Evolutionary conservation across 2,797 vertebrate species (phyloP).

Genomic region (Sarcophilus harrisii): DNA sequence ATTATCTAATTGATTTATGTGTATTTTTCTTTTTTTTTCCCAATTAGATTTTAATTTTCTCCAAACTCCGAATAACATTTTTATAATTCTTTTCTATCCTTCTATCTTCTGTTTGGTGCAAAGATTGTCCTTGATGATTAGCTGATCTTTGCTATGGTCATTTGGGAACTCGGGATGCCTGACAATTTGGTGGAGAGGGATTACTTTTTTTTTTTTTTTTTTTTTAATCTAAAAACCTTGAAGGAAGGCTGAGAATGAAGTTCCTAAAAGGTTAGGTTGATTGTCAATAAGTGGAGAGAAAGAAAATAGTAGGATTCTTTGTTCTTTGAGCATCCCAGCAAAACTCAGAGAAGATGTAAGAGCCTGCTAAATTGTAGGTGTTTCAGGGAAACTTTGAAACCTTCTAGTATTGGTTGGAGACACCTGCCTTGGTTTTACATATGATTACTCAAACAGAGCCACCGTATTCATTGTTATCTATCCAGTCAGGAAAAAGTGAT

Average conservation of each 20-base stretch:
- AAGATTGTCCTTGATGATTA: background rate
- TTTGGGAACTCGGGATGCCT: background rate
- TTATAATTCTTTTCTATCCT: background rate
- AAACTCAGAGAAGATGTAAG: background rate
- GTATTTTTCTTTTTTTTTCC: slow-evolving; percentile 37
- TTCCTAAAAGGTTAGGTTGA: background rate
- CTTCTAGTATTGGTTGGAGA: background rate
- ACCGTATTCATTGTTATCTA: background rate
- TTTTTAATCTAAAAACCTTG: background rate
- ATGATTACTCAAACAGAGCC: too few species aligned
- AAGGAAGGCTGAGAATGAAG: background rate
- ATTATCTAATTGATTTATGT: slow-evolving; percentile 71
- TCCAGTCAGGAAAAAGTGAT: background rate
- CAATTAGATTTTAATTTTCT: slow-evolving; percentile 64
- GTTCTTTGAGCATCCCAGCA: background rate
- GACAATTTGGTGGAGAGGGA: background rate
- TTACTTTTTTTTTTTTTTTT: background rate
- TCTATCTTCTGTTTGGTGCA: background rate
- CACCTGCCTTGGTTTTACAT: too few species aligned
- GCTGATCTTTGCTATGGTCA: background rate
- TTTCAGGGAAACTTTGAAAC: background rate
- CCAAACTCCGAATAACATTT: slow-evolving; percentile 21
- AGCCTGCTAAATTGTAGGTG: background rate
- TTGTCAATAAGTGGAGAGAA: background rate
- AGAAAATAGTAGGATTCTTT: background rate